A percentile compares a stretch with the other conserved stretches of the same genome.
These are phyloP conservation scores for Psilopsiagon aurifrons DNA, from an alignment of 2,113 vertebrate genomes.

Conservation along the genomic window DNA sequence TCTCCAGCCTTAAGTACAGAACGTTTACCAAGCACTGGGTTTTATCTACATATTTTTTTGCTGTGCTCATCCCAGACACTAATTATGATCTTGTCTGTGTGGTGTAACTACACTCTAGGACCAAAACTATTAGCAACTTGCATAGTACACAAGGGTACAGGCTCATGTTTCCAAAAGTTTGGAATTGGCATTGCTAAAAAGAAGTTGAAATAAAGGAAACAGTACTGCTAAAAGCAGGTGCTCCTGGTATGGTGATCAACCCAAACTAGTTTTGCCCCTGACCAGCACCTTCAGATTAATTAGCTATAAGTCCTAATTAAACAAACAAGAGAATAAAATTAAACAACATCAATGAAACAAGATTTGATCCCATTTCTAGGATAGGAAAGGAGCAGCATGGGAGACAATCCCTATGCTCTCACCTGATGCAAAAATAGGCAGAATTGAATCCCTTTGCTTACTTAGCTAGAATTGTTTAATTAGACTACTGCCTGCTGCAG, in stretches of 20 bases:
- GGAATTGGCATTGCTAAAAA: not conserved
- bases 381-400: not conserved
- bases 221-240: not conserved
- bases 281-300: not conserved
- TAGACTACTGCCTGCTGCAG: not conserved
- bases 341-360: not conserved
- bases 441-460: accelerated
- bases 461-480: not conserved
- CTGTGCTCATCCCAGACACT: not conserved
- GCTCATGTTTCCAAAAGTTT: not conserved
- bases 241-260: not conserved
- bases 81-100: not conserved
- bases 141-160: not conserved
- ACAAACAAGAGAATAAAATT: not conserved
- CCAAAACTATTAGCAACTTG: not conserved
- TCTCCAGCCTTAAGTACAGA: not conserved
- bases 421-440: not conserved
- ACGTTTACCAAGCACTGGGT: not conserved
- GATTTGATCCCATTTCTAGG: not conserved
- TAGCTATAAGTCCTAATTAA: not conserved
- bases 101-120: not conserved
- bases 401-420: not conserved
- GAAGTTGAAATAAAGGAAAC: not conserved
- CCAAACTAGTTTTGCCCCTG: not conserved
- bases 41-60: not conserved